Percentiles rank a stretch among this genome's conserved stretches.
Evolutionary conservation across 1,140 invertebrate genomes (phyloP).

Genomic region (Hyphantria cunea): DNA sequence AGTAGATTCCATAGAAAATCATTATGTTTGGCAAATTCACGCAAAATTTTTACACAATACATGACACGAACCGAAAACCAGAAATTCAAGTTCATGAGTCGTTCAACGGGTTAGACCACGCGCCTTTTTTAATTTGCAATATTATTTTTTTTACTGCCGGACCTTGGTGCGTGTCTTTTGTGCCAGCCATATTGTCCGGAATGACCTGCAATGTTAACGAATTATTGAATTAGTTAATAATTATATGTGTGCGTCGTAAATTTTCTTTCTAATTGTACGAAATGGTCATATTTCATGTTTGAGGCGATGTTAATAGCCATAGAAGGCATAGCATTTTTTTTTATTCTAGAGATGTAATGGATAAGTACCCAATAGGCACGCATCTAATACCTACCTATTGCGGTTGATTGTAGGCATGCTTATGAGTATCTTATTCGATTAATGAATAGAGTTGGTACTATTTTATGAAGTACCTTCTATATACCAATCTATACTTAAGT

Average conservation of each 20-base stretch:
- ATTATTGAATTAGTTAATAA: conserved; percentile 74
- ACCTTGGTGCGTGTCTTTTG: conserved; percentile 39
- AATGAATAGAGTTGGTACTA: too few relatives aligned
- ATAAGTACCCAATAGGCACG: too few relatives aligned
- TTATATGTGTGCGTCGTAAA: conserved; percentile 53
- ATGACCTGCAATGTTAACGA: conserved; percentile 63
- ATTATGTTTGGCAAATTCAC: conserved; percentile 61
- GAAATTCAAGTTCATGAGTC: conserved; percentile 54
- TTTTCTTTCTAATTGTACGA: conserved; percentile 35
- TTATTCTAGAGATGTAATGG: too few relatives aligned
- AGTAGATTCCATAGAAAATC: conserved; percentile 51
- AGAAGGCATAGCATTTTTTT: too few relatives aligned
- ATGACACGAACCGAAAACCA: conserved; percentile 48
- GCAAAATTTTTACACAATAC: conserved; percentile 47
- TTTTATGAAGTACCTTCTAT: too few relatives aligned
- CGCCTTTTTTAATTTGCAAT: conserved; percentile 62
- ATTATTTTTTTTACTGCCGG: conserved; percentile 50
- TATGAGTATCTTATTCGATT: too few relatives aligned
- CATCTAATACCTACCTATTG: too few relatives aligned
- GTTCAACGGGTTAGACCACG: conserved; percentile 57
- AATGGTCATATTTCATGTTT: conserved; percentile 14
- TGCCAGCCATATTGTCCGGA: conserved; percentile 52
- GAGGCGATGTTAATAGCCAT: conserved; percentile 7
- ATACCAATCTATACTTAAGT: too few relatives aligned
- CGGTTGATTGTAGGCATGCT: too few relatives aligned